Percentiles rank a stretch among this genome's conserved stretches.
These are phyloP conservation scores for Myotis davidii DNA, from an alignment of 2,113 vertebrate species.

Conservation along the genomic window DNA sequence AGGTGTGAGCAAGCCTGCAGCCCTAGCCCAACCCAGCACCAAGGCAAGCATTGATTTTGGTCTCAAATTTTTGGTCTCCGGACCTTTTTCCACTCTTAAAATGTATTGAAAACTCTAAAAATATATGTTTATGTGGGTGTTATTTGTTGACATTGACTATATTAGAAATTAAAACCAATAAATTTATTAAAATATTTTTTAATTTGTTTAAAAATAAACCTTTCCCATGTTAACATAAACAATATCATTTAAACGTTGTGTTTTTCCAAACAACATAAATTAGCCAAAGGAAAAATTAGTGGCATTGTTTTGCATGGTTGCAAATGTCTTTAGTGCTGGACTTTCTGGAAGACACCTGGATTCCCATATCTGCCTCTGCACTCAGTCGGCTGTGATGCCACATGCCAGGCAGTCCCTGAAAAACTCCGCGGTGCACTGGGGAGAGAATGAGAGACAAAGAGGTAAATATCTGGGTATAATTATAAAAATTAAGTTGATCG, in stretches of 20 bases:
- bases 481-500: not conserved
- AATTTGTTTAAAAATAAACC: not conserved
- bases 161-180: not conserved
- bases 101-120: not conserved
- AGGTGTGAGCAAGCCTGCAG: not conserved
- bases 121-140: not conserved
- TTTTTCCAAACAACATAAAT: not conserved
- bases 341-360: not conserved
- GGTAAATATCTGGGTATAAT: not conserved
- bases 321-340: not conserved
- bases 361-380: not conserved
- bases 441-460: not conserved
- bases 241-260: not conserved
- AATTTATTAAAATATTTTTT: not conserved
- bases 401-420: not conserved
- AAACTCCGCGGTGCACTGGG: not conserved
- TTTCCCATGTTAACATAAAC: not conserved
- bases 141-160: not conserved
- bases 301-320: not conserved
- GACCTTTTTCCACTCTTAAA: not conserved
- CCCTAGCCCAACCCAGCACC: no score
- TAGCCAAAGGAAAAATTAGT: not conserved
- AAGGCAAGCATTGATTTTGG: not conserved
- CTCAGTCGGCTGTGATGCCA: not conserved
- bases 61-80: not conserved